Conservation (phyloP, 2,888 invertebrate genomes). For the Callinectes sapidus region DNA sequence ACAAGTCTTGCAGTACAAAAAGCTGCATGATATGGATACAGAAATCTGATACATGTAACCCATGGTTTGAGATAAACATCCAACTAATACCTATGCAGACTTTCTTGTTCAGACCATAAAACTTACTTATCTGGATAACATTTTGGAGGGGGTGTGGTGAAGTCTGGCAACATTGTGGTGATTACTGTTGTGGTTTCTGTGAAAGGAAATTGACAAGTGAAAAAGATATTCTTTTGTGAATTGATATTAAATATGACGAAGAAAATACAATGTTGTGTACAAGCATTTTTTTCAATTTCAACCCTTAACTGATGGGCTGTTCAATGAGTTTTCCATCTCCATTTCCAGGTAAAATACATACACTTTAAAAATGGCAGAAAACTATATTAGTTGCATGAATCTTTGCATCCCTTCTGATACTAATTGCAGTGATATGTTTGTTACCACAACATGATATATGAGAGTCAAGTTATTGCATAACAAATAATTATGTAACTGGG, state of each 20-base stretch:
- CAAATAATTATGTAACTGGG: too few relatives aligned
- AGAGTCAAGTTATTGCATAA: too few relatives aligned
- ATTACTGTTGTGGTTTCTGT: conserved; percentile 73
- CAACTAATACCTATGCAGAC: not conserved
- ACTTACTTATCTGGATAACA: conserved; percentile 77
- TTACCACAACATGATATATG: too few relatives aligned
- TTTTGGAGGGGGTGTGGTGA: conserved; percentile 77
- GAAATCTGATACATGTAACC: not conserved
- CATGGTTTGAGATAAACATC: not conserved
- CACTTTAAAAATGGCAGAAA: too few relatives aligned
- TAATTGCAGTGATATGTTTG: too few relatives aligned
- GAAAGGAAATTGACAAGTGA: not conserved
- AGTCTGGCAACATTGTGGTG: conserved; percentile 74
- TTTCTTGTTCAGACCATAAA: not conserved
- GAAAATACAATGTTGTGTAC: not conserved
- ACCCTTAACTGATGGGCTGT: too few relatives aligned
- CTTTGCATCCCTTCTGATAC: too few relatives aligned
- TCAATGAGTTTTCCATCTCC: too few relatives aligned
- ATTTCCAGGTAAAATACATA: too few relatives aligned
- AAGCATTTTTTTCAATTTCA: not conserved
- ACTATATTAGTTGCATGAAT: too few relatives aligned
- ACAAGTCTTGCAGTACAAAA: not conserved
- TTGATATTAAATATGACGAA: not conserved
- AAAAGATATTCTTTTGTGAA: not conserved
- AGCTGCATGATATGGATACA: not conserved